Evolutionary conservation across 2,888 invertebrate species (phyloP).

Genomic region (Aspidiotus destructor): DNA sequence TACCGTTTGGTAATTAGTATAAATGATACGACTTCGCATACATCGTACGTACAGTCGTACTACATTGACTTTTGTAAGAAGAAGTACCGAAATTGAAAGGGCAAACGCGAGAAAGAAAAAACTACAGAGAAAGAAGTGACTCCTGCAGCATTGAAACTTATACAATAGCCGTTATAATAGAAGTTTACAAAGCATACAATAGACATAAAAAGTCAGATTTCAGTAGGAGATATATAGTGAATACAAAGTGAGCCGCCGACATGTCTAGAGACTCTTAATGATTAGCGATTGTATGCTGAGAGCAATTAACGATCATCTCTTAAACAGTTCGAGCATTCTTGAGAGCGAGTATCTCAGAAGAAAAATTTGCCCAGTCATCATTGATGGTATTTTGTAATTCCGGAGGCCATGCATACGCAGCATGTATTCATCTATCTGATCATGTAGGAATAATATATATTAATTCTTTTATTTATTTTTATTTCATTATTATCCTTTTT

Average conservation of each 20-base stretch:
- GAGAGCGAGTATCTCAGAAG: constrained; percentile 10
- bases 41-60: no score
- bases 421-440: neutral
- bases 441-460: neutral
- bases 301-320: constrained; percentile 32
- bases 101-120: neutral
- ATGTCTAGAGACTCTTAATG: constrained; percentile 28
- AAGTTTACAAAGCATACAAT: constrained; percentile 31
- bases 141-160: constrained; percentile 27
- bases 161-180: constrained; percentile 30
- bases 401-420: constrained; percentile 19
- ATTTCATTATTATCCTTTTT: neutral
- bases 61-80: no score
- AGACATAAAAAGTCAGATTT: constrained; percentile 28
- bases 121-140: constrained; percentile 19
- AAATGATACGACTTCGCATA: no score
- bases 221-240: constrained; percentile 29
- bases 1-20: no score
- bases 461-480: neutral
- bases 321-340: constrained; percentile 8
- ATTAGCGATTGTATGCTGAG: constrained; percentile 29
- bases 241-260: constrained; percentile 31
- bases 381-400: constrained; percentile 31
- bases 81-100: neutral
- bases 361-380: constrained; percentile 28